Evolutionary conservation across 2,888 invertebrate genomes (phyloP), one percentile per base, ranked within the genome.

Genomic region (Amaurobius ferox): DNA sequence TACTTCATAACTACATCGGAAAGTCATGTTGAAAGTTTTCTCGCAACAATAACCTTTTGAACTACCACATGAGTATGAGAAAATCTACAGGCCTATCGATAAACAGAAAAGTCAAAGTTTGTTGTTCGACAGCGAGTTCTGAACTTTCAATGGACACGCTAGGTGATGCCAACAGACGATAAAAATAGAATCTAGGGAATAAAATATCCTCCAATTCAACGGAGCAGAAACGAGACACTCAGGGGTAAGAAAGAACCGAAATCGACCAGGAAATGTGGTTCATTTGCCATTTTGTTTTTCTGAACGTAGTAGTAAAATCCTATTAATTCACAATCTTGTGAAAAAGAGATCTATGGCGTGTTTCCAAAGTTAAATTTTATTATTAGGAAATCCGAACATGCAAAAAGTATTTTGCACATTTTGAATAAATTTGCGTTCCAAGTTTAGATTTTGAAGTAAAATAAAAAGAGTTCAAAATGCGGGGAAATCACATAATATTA

Each of bases 91-190:
- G 1, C 6, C 9, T 6, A 23, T 1, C 55, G 7, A 55, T 55
- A 23, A 55, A 55, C 23, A 55, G 23, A 55, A 55, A 55, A 55
- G 11, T 23, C 23, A 23, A 23, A 55, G 55, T 55, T 55, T 55
- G 23, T 55, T 19, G 23, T 55, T 11, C 23, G 55, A 19, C 23
- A 55, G 23, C 55, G 55, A 23, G 19, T 23, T 55, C 55, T 55
- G 55, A 55, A 55, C 55, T 23, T 23, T 19, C 55, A 55, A 55
- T 23, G 55, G 55, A 55, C 55, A 55, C 55, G 55, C 55, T 55
- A 55, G 23, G 23, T 23, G 55, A 55, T 55, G 55, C 55, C 55
- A 55, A 23, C 55, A 16, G 23, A 23, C 19, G 55, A 16, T 55
- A 55, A 55, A 55, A 55, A 55, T 55, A 55, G 55, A 55, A 55